Base-by-base conservation (phyloP, 2,797 vertebrate species). In the Gallinago solitaria region DNA sequence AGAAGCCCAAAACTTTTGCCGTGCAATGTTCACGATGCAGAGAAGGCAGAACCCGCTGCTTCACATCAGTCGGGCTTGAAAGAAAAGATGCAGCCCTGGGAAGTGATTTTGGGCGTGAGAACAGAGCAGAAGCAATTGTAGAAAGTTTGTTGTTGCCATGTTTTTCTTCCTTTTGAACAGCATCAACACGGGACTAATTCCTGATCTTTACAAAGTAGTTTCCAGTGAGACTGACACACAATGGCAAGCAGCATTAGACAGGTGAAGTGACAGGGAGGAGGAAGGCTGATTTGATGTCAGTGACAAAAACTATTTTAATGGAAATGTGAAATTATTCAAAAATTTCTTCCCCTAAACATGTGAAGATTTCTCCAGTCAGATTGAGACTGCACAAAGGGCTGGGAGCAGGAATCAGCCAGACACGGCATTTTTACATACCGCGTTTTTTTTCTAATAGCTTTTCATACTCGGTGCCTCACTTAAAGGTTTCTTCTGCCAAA, bases 291-390 rank as follows among this genome's bases (percentile, higher is more conserved):
- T 96, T 96, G 93, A 96, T 94, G 95, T 90, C 95, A 94, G 70
- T 96, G 95, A 97, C 93, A 97, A 97, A 97, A 96, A 96, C 93
- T 96, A 97, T 96, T 94, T 97, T 97, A 97, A 97, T 96, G 94
- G 96, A 97, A 97, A 96, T 95, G 95, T 87, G 95, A 95, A 97
- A 97, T 94, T 94, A 97, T 97, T 97, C 95, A 97, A 96, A 94
- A 95, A 92, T 93, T 95, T 97, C 86, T 96, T 92, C 91, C 93
- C 56, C 81, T 93, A 94, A 95, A 93, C 95, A 94, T 37, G 19
- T 90, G 85, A 96, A 96, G 91, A 92, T 94, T 95, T 96, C 89
- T 93, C 93, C 70, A 97, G 94, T 93, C 90, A 95, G 87, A 95
- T 93, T 76, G 93, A 93, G 92, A 61, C 81, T 85, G 84, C 94